Conservation (phyloP, 2,888 invertebrate genomes). For the Pyrrhia umbra region DNA sequence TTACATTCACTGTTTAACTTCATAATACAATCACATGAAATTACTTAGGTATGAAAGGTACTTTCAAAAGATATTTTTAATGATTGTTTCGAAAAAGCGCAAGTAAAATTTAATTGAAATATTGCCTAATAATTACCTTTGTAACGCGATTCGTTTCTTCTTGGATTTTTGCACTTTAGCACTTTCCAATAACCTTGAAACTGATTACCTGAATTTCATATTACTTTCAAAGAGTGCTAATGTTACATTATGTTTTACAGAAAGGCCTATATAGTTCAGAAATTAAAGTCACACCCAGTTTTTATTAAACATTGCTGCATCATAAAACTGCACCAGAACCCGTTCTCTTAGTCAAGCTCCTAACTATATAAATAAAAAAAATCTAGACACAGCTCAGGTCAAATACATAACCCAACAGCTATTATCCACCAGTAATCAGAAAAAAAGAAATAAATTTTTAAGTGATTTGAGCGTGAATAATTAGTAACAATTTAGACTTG, state of each 20-base stretch:
- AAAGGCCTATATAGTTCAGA: slow-evolving; percentile 7
- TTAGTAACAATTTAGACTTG: slow-evolving; percentile 52
- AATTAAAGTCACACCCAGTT: slow-evolving; percentile 13
- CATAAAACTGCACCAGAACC: slow-evolving; percentile 28
- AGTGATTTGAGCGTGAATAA: slow-evolving; percentile 41
- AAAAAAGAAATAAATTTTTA: slow-evolving; percentile 14
- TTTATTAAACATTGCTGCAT: slow-evolving; percentile 31
- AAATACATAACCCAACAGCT: slow-evolving; percentile 10
- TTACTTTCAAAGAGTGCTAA: slow-evolving; percentile 8
- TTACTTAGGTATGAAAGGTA: slow-evolving; percentile 15
- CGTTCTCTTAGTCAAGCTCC: slow-evolving; percentile 14
- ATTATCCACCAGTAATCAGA: slow-evolving; percentile 19
- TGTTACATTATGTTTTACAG: slow-evolving; percentile 4
- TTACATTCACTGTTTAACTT: background rate
- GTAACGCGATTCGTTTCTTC: slow-evolving; percentile 25
- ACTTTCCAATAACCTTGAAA: slow-evolving; percentile 42
- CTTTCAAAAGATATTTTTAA: slow-evolving; percentile 35
- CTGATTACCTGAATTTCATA: slow-evolving; percentile 23
- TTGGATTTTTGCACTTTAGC: slow-evolving; percentile 30
- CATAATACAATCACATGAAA: slow-evolving; percentile 16
- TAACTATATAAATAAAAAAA: slow-evolving; percentile 7
- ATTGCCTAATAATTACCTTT: slow-evolving; percentile 43
- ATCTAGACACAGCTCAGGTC: slow-evolving; percentile 21
- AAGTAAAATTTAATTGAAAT: slow-evolving; percentile 41
- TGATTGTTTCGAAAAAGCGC: slow-evolving; percentile 39